Evolutionary conservation across 2,113 vertebrate species (phyloP), one percentile per base, ranked within the genome.

Genomic region (Leucoraja erinaceus): DNA sequence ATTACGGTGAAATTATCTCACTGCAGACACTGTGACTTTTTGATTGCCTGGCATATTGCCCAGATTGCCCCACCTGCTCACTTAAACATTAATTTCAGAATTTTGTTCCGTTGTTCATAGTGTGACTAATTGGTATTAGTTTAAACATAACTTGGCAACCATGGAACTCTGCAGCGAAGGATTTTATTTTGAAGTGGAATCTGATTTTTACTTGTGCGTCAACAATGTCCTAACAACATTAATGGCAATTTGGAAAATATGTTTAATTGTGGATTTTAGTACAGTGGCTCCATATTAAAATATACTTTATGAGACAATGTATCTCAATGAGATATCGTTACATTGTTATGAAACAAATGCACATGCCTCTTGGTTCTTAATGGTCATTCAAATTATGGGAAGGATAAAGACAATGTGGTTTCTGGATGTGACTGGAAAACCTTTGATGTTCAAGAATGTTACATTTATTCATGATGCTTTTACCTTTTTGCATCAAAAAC

Each of bases 51-150:
- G 66, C 56, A 88, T 9, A 6, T 25, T 11, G 59, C 28, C 38
- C 81, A 33, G 59, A 88, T 88, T 70, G 66, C 18, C 61, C 3
- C 63, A 33, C n/a, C 28, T 84, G 33, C 86, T 90, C 86, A 90
- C 86, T 70, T 31, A 63, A n/a, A 66, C 38, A 66, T 88, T 31
- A n/a, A 66, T 88, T 88, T 88, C 59, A 33, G 59, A 88, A 66
- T 54, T 81, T 54, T 54, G 61, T 66, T 66, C 84, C 33, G 59
- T 61, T 86, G 56, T 86, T 86, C 10, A 11, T 31, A 63, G 54
- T 88, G 63, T 90, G 63, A 70, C 88, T 70, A 90, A 90, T 25
- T 90, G 33, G 33, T 20, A 63, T 63, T 63, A 63, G 84, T 63
- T 70, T 70, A 90, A 70, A 70, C 63, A 70, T 10, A 70, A 6